A percentile compares a stretch with the other conserved stretches of the same genome.
Evolutionary conservation across 2,113 vertebrate species (phyloP).

Genomic region (Aphyosemion australe): DNA sequence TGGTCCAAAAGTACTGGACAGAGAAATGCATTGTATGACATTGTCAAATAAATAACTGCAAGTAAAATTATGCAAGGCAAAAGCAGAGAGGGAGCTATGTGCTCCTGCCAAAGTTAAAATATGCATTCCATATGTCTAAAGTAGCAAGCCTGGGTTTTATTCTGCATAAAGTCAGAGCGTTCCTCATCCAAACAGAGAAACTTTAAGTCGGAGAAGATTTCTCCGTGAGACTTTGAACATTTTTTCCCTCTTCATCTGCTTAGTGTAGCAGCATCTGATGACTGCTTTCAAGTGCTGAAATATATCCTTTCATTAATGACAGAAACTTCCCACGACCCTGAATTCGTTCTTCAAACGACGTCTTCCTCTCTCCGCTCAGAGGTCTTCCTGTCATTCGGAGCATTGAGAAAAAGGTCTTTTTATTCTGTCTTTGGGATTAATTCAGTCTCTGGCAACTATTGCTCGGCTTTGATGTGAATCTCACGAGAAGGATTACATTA

Average conservation of each 20-base stretch:
- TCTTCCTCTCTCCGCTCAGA: slow-evolving; percentile 29
- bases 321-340: slow-evolving; percentile 67
- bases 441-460: slow-evolving; percentile 40
- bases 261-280: slow-evolving; percentile 50
- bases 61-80: slow-evolving; percentile 6
- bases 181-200: slow-evolving; percentile 26
- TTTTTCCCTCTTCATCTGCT: slow-evolving; percentile 52
- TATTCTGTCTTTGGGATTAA: slow-evolving; percentile 30
- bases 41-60: slow-evolving; percentile 7
- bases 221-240: slow-evolving; percentile 24
- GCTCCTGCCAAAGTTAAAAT: slow-evolving; percentile 3
- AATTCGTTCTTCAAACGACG: slow-evolving; percentile 51
- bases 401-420: slow-evolving; percentile 12
- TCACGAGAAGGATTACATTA: slow-evolving; percentile 44
- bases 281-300: slow-evolving; percentile 42
- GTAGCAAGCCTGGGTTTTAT: not conserved
- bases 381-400: slow-evolving; percentile 23
- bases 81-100: not conserved
- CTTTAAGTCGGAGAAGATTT: slow-evolving; percentile 34
- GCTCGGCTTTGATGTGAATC: slow-evolving; percentile 41
- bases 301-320: slow-evolving; percentile 45
- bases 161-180: slow-evolving; percentile 27
- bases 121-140: slow-evolving; percentile 37
- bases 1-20: not conserved
- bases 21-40: slow-evolving; percentile 18